These are phyloP conservation scores for Thomomys bottae DNA, from an alignment of 2,113 vertebrate genomes.

Conservation along the genomic window DNA sequence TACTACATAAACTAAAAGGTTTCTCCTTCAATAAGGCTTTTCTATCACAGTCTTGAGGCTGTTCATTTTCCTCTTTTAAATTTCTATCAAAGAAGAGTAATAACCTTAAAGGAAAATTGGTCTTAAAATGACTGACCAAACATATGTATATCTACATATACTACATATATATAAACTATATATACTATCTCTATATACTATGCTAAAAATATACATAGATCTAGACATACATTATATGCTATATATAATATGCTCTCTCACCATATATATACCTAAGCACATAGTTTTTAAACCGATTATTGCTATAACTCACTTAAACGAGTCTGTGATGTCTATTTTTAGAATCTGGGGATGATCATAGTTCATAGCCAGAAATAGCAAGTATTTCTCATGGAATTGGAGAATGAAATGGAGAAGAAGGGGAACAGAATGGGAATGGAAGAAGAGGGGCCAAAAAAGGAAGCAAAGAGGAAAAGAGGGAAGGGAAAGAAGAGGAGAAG, in stretches of 20 bases:
- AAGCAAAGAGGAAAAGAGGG: neutral
- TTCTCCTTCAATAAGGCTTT: neutral
- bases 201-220: neutral
- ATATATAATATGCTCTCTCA: no score
- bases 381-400: conserved; percentile 1
- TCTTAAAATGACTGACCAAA: neutral
- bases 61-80: neutral
- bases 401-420: neutral
- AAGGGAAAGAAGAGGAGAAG: neutral
- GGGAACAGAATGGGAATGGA: neutral
- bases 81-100: neutral
- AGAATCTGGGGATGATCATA: neutral
- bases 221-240: neutral
- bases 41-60: neutral
- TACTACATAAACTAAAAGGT: neutral
- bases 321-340: neutral
- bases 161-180: neutral
- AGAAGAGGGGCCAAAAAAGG: neutral
- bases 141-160: no score
- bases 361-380: neutral
- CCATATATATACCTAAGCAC: neutral
- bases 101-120: neutral
- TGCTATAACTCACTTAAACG: neutral
- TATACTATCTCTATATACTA: neutral
- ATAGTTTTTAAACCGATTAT: neutral